Evolutionary conservation across 2,888 invertebrate species (phyloP).

Genomic region (Diarsia brunnea): DNA sequence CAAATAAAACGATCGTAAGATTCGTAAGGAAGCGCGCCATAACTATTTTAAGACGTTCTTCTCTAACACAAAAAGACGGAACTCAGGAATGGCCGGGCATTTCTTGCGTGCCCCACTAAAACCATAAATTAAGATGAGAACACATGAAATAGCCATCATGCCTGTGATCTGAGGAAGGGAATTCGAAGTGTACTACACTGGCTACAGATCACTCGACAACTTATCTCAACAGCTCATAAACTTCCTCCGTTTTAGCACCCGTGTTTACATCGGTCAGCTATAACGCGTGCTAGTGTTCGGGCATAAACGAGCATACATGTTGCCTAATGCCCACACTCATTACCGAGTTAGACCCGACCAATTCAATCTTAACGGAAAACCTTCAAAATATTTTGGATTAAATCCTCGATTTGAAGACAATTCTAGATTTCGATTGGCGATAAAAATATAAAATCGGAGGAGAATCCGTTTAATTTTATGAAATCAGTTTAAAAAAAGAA

Average conservation of each 20-base stretch:
- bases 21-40: slow-evolving; percentile 31
- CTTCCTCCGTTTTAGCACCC: slow-evolving; percentile 18
- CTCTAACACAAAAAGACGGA: slow-evolving; percentile 34
- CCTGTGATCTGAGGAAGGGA: slow-evolving; percentile 32
- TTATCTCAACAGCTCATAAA: slow-evolving; percentile 45
- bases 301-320: slow-evolving; percentile 22
- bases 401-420: neutral
- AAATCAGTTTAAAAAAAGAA: neutral
- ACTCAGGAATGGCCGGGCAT: slow-evolving; percentile 17
- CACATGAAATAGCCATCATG: slow-evolving; percentile 28
- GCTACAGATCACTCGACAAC: slow-evolving; percentile 37
- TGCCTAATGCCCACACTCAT: slow-evolving; percentile 21
- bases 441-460: neutral
- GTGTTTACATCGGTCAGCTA: slow-evolving; percentile 36
- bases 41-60: slow-evolving; percentile 51
- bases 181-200: slow-evolving; percentile 25
- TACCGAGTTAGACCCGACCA: neutral
- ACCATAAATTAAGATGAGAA: slow-evolving; percentile 36
- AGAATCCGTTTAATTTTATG: neutral
- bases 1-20: slow-evolving; percentile 36
- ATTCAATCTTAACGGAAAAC: neutral
- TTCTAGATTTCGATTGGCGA: neutral
- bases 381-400: neutral
- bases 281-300: slow-evolving; percentile 21
- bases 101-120: slow-evolving; percentile 7